Evolutionary conservation across 2,888 invertebrate species (phyloP), one percentile per base, ranked within the genome.

Genomic region (Macaria notata): DNA sequence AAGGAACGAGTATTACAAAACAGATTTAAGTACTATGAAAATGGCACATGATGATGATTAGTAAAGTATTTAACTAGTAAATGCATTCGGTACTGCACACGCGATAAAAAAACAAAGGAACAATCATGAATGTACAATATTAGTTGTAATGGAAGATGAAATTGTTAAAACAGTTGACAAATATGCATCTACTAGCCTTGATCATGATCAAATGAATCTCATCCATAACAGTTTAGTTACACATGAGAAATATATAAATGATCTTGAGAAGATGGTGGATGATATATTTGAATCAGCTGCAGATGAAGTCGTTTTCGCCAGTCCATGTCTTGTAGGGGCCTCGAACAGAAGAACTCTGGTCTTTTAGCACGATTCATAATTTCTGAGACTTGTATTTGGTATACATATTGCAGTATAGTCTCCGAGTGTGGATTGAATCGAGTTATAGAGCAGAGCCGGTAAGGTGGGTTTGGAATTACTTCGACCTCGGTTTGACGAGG

Each of bases 401-500:
- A 19, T 19, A 19, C 19, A 19, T 19, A 19, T 19, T 19, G 33
- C 5, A 36, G 33, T 7, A 36, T 1, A 6, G 33, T 36, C 33
- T 36, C 5, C 0, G 7, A 7, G 33, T 7, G 33, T 36, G 33
- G 7, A 36, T 7, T 36, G 33, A 36, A 36, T 7, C 33, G 41
- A 41, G 8, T n/a, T 3, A 41, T 3, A 9, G 41, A 41, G 38
- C 50, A 47, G 48, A 44, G 39, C 49, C 41, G 30, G 33, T 9
- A 39, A 49, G 51, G 46, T n/a, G 29, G 45, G 49, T 36, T 5
- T 42, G 46, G 31, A 43, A 68, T 75, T 76, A 86, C 76, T 88
- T 88, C 64, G 83, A 78, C 57, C 89, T 77, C n/a, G 95, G 95
- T 76, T 95, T 95, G 73, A 95, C 94, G 70, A 95, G 93, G 74